These are phyloP conservation scores for Sarcophaga carnaria DNA, from an alignment of 2,888 invertebrate genomes.

Conservation along the genomic window DNA sequence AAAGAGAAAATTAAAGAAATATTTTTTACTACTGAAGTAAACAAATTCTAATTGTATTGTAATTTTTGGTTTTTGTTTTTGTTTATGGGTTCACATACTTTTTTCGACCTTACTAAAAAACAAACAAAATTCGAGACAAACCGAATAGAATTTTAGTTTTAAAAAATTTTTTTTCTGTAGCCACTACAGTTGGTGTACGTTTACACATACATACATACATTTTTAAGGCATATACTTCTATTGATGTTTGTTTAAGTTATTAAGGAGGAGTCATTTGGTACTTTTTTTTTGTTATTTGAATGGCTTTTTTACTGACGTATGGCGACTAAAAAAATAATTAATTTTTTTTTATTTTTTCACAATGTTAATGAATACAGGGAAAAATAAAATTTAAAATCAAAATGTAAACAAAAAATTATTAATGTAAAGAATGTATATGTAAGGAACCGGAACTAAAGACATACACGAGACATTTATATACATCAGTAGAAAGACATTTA, in stretches of 20 bases:
- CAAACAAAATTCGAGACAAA: conserved; percentile 81
- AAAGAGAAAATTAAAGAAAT: conserved; percentile 27
- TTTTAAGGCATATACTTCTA: too few species aligned
- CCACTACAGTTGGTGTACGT: neutral
- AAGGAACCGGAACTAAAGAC: conserved; percentile 26
- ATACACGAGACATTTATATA: conserved; percentile 53
- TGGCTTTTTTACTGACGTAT: conserved; percentile 44
- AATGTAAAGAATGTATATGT: neutral
- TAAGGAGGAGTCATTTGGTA: neutral
- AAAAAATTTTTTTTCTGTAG: conserved; percentile 19
- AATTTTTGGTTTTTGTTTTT: conserved; percentile 36
- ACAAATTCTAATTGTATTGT: conserved; percentile 40
- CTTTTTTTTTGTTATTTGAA: conserved; percentile 21
- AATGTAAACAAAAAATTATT: conserved; percentile 6
- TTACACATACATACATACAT: too few species aligned
- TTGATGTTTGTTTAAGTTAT: neutral
- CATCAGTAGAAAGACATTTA: conserved; percentile 65
- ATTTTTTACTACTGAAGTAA: conserved; percentile 43
- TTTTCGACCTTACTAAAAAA: conserved; percentile 79
- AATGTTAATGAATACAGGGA: conserved; percentile 1
- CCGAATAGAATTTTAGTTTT: conserved; percentile 76
- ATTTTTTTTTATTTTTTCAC: neutral
- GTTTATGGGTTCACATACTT: conserved; percentile 77
- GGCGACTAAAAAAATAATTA: conserved; percentile 13
- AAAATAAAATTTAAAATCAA: conserved; percentile 18